A percentile compares a stretch with the other conserved stretches of the same genome.
Evolutionary conservation across 2,888 invertebrate species (phyloP).

Genomic region (Drosophila monieri): DNA sequence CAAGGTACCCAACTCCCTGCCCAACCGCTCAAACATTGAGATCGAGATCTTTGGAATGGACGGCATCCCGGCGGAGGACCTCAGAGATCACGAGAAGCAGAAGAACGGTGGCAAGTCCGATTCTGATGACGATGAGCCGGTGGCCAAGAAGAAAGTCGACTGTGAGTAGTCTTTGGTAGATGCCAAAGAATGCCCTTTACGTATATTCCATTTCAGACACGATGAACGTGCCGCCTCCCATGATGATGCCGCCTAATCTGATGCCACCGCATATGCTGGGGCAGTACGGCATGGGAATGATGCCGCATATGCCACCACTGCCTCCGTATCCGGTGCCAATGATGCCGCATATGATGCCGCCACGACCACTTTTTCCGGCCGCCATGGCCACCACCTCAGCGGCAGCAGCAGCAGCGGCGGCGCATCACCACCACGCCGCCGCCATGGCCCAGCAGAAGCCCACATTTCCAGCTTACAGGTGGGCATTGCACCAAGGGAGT

Average conservation of each 20-base stretch:
- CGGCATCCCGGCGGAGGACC: slow-evolving; percentile 98
- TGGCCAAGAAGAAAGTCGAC: slow-evolving; percentile 87
- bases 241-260: slow-evolving; percentile 87
- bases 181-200: background rate
- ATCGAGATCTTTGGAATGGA: slow-evolving; percentile 99
- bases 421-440: slow-evolving; percentile 58
- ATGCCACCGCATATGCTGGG: slow-evolving; percentile 87
- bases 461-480: slow-evolving; percentile 92
- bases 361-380: slow-evolving; percentile 92
- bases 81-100: slow-evolving; percentile 96
- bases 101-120: slow-evolving; percentile 90
- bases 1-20: slow-evolving; percentile 99
- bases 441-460: slow-evolving; percentile 87
- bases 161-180: slow-evolving; percentile 50
- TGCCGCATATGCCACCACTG: slow-evolving; percentile 89
- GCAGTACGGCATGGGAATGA: slow-evolving; percentile 86
- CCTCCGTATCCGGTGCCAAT: slow-evolving; percentile 90
- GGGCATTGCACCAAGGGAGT: slow-evolving; percentile 46
- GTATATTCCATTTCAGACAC: slow-evolving; percentile 64
- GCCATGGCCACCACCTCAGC: slow-evolving; percentile 88
- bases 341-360: slow-evolving; percentile 86
- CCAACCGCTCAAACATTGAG: slow-evolving; percentile 98
- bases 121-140: slow-evolving; percentile 93
- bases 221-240: slow-evolving; percentile 84
- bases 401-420: slow-evolving; percentile 83